Base-by-base conservation (phyloP, 2,113 vertebrate genomes). In the Meriones unguiculatus region DNA sequence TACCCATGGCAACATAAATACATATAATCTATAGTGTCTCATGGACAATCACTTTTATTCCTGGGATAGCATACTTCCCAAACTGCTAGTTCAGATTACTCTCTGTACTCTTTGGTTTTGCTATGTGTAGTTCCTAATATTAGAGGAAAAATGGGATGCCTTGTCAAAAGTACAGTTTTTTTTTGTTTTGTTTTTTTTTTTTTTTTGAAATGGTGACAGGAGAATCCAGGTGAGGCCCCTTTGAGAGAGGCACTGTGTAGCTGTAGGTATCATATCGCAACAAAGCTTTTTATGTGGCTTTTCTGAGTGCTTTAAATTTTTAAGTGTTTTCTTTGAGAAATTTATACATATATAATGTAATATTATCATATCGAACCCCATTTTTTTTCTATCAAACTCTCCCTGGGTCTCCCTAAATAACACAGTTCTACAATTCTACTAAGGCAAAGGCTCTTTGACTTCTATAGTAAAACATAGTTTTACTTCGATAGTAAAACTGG, bases 1-100 rank as follows among this genome's bases (percentile, higher is more conserved):
- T 98, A 97, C 93, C 97, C 93, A 88, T 98, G 93, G 93, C 91
- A 95, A 98, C 98, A 98, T 98, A 98, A 98, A 97, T 93, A 91
- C 97, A 91, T 90, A 95, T 98, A 98, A 97, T 98, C 98, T 98
- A 96, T 97, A 96, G 92, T 70, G 69, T 67, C 25, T 95, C 93
- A 81, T 95, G 86, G 98, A 89, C 85, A 96, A 97, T 98, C 98
- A 93, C 95, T 98, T 97, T 98, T 76, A 96, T 97, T 98, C 95
- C 96, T 88, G 35, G 77, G 92, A 81, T 86, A 97, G 38, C 96
- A 95, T 96, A 82, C 95, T 72, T 97, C 93, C 76, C 94, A 72
- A 96, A 95, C 85, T 93, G 73, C 50, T 93, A 30, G 94, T 95
- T 98, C 35, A 81, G 46, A 85, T 85, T 85, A 35, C 28, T 95